Percentiles rank a stretch among this genome's conserved stretches.
phyloP scores from a whole-genome alignment of 2,113 vertebrate species.

The Amblyopsis rosae region DNA sequence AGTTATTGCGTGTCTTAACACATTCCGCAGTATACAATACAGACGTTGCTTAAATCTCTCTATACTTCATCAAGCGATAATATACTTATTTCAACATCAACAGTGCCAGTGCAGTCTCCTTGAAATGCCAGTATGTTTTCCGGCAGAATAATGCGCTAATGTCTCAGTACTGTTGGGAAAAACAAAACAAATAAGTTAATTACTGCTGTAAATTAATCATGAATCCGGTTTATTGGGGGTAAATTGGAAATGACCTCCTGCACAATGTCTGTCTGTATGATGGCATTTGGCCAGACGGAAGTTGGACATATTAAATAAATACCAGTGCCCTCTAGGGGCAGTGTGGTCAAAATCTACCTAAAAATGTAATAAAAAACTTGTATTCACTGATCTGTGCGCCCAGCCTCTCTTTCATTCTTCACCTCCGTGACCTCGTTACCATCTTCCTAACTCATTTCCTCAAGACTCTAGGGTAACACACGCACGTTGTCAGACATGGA shows the following conservation, averaged over 20 bases:
- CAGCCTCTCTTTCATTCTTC: slow-evolving; percentile 5
- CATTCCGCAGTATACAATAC: too few relatives aligned
- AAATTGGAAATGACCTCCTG: not conserved
- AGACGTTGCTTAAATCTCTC: too few relatives aligned
- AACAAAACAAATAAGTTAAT: too few relatives aligned
- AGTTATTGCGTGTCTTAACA: too few relatives aligned
- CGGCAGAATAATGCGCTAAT: too few relatives aligned
- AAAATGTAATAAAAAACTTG: slow-evolving; percentile 35
- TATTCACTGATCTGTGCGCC: slow-evolving; percentile 9
- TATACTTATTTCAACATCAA: too few relatives aligned
- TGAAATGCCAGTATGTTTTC: too few relatives aligned
- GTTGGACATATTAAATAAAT: slow-evolving; percentile 7
- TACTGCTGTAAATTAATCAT: too few relatives aligned
- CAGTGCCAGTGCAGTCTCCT: too few relatives aligned
- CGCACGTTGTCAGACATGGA: not conserved
- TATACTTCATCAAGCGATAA: too few relatives aligned
- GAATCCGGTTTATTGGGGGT: not conserved
- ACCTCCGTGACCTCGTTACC: slow-evolving; percentile 6
- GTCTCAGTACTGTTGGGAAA: too few relatives aligned
- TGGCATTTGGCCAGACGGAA: not conserved
- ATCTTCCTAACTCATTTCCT: slow-evolving; percentile 5
- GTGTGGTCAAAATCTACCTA: slow-evolving; percentile 17
- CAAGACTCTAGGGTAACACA: not conserved
- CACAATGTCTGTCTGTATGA: not conserved
- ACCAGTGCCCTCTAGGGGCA: not conserved